phyloP scores from a whole-genome alignment of 2,113 vertebrate genomes.

The Equus quagga region DNA sequence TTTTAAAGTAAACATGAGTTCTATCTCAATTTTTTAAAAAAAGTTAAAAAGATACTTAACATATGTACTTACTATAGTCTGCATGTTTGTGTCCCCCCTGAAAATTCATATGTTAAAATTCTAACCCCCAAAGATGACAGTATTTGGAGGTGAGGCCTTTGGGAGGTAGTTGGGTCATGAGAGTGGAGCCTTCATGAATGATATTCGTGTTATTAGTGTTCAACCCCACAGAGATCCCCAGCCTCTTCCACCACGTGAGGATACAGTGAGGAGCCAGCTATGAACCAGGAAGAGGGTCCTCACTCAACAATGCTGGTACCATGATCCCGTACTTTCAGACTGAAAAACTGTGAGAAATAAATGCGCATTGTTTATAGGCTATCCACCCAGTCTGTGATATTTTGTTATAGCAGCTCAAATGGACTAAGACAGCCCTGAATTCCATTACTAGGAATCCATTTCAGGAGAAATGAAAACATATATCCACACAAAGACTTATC shows the following conservation, averaged over 20 bases:
- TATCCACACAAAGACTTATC: neutral
- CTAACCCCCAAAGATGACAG: no score
- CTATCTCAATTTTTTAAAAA: neutral
- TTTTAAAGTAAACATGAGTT: neutral
- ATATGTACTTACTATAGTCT: neutral
- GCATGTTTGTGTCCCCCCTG: neutral
- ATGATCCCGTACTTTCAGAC: neutral
- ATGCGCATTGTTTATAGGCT: neutral
- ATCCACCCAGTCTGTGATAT: neutral
- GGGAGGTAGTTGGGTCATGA: no score
- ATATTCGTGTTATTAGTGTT: no score
- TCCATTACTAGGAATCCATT: neutral
- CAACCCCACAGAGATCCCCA: neutral
- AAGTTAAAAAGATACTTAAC: neutral
- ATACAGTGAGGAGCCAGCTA: neutral
- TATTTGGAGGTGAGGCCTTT: no score
- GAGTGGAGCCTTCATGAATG: no score
- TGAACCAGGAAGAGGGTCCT: no score
- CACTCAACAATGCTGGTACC: neutral
- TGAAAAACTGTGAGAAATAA: no score
- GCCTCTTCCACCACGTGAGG: neutral
- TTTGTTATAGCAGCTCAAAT: no score
- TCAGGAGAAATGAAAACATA: neutral
- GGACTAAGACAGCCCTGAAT: neutral
- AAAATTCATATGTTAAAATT: no score